These are phyloP conservation scores for Chrysolina oricalcia DNA, from an alignment of 2,888 invertebrate species.

Conservation along the genomic window DNA sequence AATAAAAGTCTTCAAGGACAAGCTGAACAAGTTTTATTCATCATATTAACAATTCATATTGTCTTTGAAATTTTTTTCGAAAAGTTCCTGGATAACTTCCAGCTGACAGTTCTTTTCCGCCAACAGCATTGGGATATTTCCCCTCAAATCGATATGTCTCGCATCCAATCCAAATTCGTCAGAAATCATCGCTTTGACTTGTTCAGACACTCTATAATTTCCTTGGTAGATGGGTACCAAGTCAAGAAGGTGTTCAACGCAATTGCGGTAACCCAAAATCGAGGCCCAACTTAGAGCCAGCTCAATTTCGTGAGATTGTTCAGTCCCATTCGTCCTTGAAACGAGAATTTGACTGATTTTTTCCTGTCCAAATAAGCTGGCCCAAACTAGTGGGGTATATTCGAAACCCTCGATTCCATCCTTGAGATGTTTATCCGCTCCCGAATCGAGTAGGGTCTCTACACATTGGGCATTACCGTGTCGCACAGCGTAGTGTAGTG, in stretches of 20 bases:
- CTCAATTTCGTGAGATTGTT: background rate
- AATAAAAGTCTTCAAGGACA: no score
- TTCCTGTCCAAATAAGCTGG: conserved; percentile 23
- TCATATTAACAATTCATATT: conserved; percentile 17
- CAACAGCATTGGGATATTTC: conserved; percentile 27
- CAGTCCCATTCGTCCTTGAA: background rate
- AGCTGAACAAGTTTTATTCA: no score
- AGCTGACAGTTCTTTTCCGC: conserved; percentile 31
- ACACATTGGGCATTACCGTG: conserved; percentile 28
- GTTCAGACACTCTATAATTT: background rate
- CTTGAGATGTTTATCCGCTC: conserved; percentile 23
- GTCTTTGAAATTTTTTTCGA: background rate
- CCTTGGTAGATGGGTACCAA: background rate
- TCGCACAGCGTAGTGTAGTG: conserved; percentile 30
- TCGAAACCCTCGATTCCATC: conserved; percentile 7
- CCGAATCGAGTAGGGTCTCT: conserved; percentile 4
- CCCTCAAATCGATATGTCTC: conserved; percentile 1
- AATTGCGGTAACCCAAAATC: conserved; percentile 29
- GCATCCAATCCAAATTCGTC: conserved; percentile 22
- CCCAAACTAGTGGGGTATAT: conserved; percentile 32
- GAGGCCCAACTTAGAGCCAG: conserved; percentile 30
- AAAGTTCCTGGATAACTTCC: background rate
- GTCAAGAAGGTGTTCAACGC: background rate
- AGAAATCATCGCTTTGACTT: conserved; percentile 1
- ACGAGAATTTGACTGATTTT: conserved; percentile 1